phyloP scores from a whole-genome alignment of 92 coral and sea anemone genomes.

The Blastomussa wellsi region DNA sequence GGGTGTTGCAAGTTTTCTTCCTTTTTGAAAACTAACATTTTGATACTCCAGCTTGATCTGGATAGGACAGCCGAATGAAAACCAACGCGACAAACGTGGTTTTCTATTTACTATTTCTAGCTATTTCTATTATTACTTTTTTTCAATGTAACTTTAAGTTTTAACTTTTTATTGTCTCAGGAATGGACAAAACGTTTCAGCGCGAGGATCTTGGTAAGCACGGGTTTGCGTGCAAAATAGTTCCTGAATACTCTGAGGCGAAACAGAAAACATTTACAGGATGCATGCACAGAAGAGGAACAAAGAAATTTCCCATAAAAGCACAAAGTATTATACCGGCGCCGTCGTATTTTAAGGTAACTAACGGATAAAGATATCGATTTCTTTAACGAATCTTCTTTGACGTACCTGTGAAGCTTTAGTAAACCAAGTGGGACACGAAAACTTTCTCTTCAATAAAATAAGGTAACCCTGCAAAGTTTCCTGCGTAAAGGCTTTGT shows the following conservation, averaged over 20 bases:
- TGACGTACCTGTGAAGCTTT: background rate
- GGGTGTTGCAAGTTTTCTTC: background rate
- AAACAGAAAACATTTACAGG: conserved; percentile 80
- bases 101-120: too few species aligned
- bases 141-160: background rate
- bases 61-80: background rate
- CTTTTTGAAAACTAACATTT: background rate
- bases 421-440: background rate
- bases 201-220: conserved; percentile 84
- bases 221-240: conserved; percentile 95
- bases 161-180: conserved; percentile 26
- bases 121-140: too few species aligned
- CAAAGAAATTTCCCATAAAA: conserved; percentile 79
- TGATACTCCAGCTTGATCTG: background rate
- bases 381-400: background rate
- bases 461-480: too few species aligned
- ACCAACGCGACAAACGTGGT: background rate
- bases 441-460: too few species aligned
- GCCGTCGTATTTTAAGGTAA: conserved; percentile 81
- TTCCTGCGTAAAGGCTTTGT: too few species aligned
- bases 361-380: background rate
- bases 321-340: conserved; percentile 93
- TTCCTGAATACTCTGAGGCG: conserved; percentile 89
- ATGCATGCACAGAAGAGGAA: conserved; percentile 89
- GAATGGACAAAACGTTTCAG: conserved; percentile 95